A percentile compares a stretch with the other conserved stretches of the same genome.
phyloP scores from a whole-genome alignment of 2,888 invertebrate genomes.

The Leptinotarsa rubiginosa region DNA sequence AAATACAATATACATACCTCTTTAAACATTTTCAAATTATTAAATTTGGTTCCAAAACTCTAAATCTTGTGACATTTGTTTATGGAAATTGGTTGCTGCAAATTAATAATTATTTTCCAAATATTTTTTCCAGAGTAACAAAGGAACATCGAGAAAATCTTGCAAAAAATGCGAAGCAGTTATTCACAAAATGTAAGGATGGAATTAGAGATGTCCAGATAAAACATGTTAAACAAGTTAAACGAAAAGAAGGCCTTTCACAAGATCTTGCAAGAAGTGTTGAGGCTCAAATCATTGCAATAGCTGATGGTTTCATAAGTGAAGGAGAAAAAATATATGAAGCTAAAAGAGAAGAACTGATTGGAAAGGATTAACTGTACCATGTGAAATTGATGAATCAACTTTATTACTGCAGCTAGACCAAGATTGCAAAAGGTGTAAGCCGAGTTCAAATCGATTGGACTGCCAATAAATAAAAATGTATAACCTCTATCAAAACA shows the following conservation, averaged over 20 bases:
- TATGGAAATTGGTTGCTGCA: no score
- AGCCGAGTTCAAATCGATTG: no score
- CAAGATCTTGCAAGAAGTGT: conserved; percentile 77
- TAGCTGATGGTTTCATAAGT: conserved; percentile 76
- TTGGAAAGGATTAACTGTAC: conserved; percentile 68
- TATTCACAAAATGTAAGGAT: conserved; percentile 84
- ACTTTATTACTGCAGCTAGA: no score
- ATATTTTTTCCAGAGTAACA: conserved; percentile 73
- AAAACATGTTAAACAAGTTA: conserved; percentile 77
- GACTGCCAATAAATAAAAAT: no score
- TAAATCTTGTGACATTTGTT: no score
- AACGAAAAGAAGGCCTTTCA: conserved; percentile 77
- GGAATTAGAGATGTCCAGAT: conserved; percentile 81
- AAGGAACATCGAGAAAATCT: conserved; percentile 91
- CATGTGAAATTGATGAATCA: not conserved
- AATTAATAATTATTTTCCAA: not conserved
- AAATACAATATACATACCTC: no score
- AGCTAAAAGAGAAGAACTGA: conserved; percentile 81
- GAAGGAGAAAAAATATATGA: conserved; percentile 76
- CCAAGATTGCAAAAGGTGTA: no score
- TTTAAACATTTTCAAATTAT: no score
- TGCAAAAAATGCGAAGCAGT: conserved; percentile 86
- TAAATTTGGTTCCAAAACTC: no score
- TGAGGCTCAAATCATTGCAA: conserved; percentile 76
- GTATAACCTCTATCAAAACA: no score